phyloP scores from a whole-genome alignment of 2,888 invertebrate genomes.

The Malthinus seriepunctatus region DNA sequence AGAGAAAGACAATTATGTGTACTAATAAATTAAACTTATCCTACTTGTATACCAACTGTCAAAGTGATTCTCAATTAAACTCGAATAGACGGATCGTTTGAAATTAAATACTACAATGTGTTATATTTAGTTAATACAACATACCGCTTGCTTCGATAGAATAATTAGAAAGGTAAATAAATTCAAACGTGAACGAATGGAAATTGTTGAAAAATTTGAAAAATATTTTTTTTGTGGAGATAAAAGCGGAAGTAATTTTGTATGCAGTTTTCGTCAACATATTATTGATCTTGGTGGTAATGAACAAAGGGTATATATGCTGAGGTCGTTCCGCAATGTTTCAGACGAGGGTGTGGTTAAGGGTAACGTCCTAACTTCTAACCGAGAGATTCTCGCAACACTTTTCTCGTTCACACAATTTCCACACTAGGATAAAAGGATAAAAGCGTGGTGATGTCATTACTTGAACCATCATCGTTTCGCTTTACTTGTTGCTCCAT shows the following conservation, averaged over 20 bases:
- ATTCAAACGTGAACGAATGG: too few species aligned
- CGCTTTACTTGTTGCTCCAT: too few species aligned
- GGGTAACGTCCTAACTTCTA: constrained; percentile 32
- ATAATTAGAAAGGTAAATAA: too few species aligned
- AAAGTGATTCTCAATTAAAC: too few species aligned
- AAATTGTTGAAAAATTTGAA: neutral
- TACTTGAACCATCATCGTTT: neutral
- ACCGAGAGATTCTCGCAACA: constrained; percentile 26
- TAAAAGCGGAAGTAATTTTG: constrained; percentile 11
- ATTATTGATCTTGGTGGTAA: constrained; percentile 24
- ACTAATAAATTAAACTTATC: too few species aligned
- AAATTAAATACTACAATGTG: too few species aligned
- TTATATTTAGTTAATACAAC: too few species aligned
- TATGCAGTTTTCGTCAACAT: constrained; percentile 16
- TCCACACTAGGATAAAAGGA: too few species aligned
- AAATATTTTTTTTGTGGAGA: neutral
- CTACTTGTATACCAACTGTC: too few species aligned
- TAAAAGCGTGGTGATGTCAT: constrained; percentile 5
- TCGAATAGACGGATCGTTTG: too few species aligned
- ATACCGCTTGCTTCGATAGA: too few species aligned
- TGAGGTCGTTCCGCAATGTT: constrained; percentile 28
- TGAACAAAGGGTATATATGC: constrained; percentile 23
- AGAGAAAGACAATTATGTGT: too few species aligned
- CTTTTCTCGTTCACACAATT: constrained; percentile 13
- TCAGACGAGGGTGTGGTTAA: constrained; percentile 34